Percentiles rank a stretch among this genome's conserved stretches.
phyloP scores from a whole-genome alignment of 1,140 invertebrate species.

The Reticulitermes speratus region DNA sequence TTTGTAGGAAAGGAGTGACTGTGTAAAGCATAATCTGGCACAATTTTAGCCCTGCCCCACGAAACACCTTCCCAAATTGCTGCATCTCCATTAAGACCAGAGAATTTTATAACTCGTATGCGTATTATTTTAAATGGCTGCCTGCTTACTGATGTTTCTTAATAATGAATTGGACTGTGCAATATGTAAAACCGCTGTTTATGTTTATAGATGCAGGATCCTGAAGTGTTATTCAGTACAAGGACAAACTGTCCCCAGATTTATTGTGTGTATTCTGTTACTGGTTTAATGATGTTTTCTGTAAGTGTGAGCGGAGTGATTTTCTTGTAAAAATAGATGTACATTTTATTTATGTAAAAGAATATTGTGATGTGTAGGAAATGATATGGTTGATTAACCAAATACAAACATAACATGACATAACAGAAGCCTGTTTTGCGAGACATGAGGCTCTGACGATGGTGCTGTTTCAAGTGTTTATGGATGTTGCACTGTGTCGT shows the following conservation, averaged over 20 bases:
- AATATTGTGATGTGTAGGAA: constrained; percentile 7
- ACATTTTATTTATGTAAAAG: not conserved
- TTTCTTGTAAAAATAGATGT: constrained; percentile 15
- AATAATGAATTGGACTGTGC: not conserved
- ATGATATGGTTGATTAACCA: constrained; percentile 2
- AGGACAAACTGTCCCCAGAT: not conserved
- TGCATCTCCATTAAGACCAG: not conserved
- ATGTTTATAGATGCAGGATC: not conserved
- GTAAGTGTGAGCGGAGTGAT: not conserved
- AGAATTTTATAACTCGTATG: not conserved
- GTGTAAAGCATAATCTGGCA: too few relatives aligned
- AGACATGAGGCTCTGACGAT: too few relatives aligned
- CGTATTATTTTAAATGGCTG: not conserved
- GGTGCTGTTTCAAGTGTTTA: too few relatives aligned
- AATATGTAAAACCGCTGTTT: not conserved
- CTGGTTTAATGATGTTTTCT: not conserved
- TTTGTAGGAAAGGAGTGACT: too few relatives aligned
- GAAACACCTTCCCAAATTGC: too few relatives aligned
- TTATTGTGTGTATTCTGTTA: not conserved
- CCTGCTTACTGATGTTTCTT: not conserved
- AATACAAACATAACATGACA: constrained; percentile 2
- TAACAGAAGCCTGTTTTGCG: too few relatives aligned
- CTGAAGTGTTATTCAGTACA: not conserved
- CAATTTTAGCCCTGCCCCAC: too few relatives aligned
- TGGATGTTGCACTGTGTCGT: too few relatives aligned